phyloP scores from a whole-genome alignment of 92 coral and sea anemone species.

The Plumapathes pennacea region DNA sequence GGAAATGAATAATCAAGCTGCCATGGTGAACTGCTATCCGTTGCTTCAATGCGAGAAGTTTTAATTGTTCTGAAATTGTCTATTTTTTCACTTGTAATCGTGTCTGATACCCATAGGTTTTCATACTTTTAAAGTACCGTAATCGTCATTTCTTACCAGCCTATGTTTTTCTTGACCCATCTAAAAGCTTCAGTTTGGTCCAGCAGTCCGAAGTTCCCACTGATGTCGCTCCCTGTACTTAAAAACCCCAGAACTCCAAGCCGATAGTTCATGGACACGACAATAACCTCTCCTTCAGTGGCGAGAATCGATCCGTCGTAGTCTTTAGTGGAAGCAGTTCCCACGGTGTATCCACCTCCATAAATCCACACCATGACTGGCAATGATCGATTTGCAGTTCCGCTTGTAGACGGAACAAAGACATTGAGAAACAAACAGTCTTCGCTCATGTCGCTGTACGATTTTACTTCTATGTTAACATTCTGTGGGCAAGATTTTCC shows the following conservation, averaged over 20 bases:
- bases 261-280: conserved; percentile 59
- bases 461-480: conserved; percentile 1
- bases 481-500: conserved; percentile 59
- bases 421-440: conserved; percentile 54
- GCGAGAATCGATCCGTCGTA: conserved; percentile 37
- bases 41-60: no score
- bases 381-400: not conserved
- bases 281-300: conserved; percentile 55
- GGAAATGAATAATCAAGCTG: no score
- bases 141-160: conserved; percentile 10
- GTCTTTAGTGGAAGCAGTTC: conserved; percentile 7
- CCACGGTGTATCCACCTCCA: conserved; percentile 48
- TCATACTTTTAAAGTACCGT: not conserved
- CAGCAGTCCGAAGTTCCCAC: conserved; percentile 56
- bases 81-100: no score
- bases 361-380: conserved; percentile 65
- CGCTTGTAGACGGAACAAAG: conserved; percentile 37
- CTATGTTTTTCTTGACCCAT: conserved; percentile 62
- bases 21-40: no score
- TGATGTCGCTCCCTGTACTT: conserved; percentile 46
- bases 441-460: conserved; percentile 20
- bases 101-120: no score
- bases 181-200: conserved; percentile 54
- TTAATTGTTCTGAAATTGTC: no score
- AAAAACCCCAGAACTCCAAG: conserved; percentile 66